Conservation (phyloP, 2,888 invertebrate species). For the Palloptera scutellata region DNA sequence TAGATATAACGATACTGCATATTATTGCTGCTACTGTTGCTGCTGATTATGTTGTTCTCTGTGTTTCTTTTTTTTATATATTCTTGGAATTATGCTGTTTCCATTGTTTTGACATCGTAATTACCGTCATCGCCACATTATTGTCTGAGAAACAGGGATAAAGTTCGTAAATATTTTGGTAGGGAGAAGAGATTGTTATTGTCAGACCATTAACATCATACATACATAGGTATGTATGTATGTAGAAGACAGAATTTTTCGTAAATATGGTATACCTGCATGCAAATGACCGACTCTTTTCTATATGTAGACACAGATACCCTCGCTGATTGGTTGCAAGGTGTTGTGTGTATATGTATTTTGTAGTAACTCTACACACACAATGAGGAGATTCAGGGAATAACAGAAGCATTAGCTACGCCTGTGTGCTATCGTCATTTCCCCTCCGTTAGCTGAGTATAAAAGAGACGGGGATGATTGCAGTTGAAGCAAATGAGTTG, state of each 20-base stretch:
- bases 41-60: constrained; percentile 3
- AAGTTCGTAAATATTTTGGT: no score
- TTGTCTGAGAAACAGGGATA: constrained; percentile 41
- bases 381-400: no score
- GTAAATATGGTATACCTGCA: constrained; percentile 10
- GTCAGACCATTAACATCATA: no score
- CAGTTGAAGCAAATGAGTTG: no score
- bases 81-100: constrained; percentile 29
- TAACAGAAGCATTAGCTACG: no score
- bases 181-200: no score
- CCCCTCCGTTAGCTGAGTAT: no score
- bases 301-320: not conserved
- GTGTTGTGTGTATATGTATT: no score
- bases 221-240: no score
- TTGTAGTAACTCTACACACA: no score
- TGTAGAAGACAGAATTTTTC: constrained; percentile 30
- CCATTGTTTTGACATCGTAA: constrained; percentile 57
- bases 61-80: not conserved
- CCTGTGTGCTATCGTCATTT: no score
- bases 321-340: not conserved
- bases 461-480: no score
- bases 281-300: constrained; percentile 3
- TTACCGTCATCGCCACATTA: constrained; percentile 61
- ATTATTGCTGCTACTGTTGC: constrained; percentile 22
- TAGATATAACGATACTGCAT: not conserved